Conservation (phyloP, 2,797 vertebrate species). For the Anabas testudineus region DNA sequence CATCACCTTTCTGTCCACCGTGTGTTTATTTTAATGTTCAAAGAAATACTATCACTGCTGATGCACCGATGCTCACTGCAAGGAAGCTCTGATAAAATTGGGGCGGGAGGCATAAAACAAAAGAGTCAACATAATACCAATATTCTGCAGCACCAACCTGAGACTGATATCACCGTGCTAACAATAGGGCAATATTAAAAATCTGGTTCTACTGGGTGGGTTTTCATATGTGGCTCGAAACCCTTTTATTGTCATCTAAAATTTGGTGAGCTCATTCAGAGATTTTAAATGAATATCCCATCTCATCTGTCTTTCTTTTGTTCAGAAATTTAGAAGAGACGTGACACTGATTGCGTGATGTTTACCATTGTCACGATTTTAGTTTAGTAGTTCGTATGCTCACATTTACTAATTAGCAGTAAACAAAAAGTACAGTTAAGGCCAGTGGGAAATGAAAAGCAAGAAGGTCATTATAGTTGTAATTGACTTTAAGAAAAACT, state of each 20-base stretch:
- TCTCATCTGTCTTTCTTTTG: neutral
- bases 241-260: neutral
- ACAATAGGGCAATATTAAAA: neutral
- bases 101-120: neutral
- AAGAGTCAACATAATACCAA: constrained; percentile 12
- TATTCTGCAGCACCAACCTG: neutral
- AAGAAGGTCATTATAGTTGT: too few species aligned
- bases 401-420: too few species aligned
- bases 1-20: neutral
- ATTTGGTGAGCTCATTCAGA: neutral
- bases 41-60: neutral
- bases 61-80: neutral
- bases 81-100: neutral
- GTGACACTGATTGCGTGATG: neutral
- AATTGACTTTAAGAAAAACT: too few species aligned
- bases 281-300: neutral
- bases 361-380: too few species aligned
- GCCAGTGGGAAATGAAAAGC: too few species aligned
- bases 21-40: too few species aligned
- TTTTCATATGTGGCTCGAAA: neutral
- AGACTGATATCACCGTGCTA: neutral
- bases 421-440: too few species aligned
- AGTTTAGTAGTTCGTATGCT: too few species aligned
- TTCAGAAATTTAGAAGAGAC: neutral
- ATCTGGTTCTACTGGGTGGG: neutral